Evolutionary conservation across 2,113 vertebrate species (phyloP).

Genomic region (Craseonycteris thonglongyai): DNA sequence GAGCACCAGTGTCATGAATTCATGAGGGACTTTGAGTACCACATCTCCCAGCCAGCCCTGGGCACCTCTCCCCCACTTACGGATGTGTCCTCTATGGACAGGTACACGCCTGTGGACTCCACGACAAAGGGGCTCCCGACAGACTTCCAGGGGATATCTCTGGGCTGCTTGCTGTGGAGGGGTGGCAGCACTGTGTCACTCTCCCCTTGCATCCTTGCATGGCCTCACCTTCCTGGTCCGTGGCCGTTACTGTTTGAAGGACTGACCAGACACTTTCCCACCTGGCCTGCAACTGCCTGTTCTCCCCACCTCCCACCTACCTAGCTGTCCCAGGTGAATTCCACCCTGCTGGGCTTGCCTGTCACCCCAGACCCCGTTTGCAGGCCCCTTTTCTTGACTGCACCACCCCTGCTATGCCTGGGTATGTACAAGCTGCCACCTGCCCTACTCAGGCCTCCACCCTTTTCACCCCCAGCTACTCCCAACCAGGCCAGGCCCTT

Average conservation of each 20-base stretch:
- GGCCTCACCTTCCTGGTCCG: neutral
- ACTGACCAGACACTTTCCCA: neutral
- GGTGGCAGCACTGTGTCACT: neutral
- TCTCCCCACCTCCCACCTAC: too few relatives aligned
- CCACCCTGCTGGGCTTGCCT: neutral
- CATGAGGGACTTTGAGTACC: neutral
- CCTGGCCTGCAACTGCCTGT: neutral
- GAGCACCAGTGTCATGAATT: neutral
- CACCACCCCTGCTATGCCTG: neutral
- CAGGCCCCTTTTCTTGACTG: neutral
- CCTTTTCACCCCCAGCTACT: neutral
- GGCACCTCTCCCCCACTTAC: conserved; percentile 72
- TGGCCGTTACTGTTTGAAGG: neutral
- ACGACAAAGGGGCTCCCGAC: conserved; percentile 85
- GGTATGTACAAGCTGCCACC: neutral
- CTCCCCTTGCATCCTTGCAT: neutral
- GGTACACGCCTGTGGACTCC: conserved; percentile 89
- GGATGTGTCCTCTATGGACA: conserved; percentile 83
- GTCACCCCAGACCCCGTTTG: neutral
- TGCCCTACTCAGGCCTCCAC: neutral
- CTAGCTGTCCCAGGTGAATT: neutral
- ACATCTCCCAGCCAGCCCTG: neutral
- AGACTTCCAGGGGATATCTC: conserved; percentile 86
- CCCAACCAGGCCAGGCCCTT: neutral
- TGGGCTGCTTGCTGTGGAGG: conserved; percentile 76